Evolutionary conservation across 2,113 vertebrate genomes (phyloP), one percentile per base, ranked within the genome.

Genomic region (Gopherus evgoodei): DNA sequence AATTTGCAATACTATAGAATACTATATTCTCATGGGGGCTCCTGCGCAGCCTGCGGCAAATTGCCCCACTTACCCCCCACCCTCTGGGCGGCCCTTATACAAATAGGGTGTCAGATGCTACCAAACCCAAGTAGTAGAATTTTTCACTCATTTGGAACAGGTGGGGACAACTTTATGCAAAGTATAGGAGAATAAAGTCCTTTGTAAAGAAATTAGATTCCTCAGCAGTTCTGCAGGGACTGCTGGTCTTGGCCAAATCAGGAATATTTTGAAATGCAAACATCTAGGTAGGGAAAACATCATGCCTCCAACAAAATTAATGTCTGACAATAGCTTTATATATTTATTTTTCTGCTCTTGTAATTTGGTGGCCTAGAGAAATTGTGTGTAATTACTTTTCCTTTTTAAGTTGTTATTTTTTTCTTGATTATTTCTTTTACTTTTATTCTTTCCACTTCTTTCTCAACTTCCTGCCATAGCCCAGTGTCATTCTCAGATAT

Each of bases 31-130:
- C 47, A 47, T 47, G 47, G 47, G 47, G 47, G 47, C 47, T 10
- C 47, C 47, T 49, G 47, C 10, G 47, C 47, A 49, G 47, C 47
- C 47, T 49, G 47, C 10, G 47, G 47, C 47, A 49, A 49, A 49
- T 49, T 49, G 47, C 47, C 47, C 47, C 47, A 49, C 47, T 49
- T 49, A 11, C 47, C 47, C 47, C 10, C 47, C 6, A 38, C 38
- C 47, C 10, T 47, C 47, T 11, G 47, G 47, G 47, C 11, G 10
- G 47, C 47, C 47, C 47, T 49, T 10, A 10, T 49, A 42, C 82
- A 44, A 47, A 0, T 0, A 1, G 62, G 59, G 24, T 85, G 83
- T 88, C 81, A 72, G 16, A 19, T 35, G 78, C 11, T 12, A 52
- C 1, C 44, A 86, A 69, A 84, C 3, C 44, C 9, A 6, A 75